Percentiles rank a stretch among this genome's conserved stretches.
Evolutionary conservation across 2,113 vertebrate genomes (phyloP).

Genomic region (Arvicanthis niloticus): DNA sequence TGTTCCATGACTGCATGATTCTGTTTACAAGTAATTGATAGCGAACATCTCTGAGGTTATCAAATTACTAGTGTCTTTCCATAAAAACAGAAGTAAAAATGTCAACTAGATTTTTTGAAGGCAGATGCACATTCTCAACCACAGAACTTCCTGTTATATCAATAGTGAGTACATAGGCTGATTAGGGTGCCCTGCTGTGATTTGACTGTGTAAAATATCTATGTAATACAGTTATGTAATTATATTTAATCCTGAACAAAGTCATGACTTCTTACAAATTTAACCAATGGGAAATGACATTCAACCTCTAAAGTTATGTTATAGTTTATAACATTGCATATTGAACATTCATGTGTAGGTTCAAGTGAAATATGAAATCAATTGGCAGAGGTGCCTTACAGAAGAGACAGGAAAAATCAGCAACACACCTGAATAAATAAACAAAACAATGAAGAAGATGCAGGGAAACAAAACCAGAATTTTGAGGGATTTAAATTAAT

Average conservation of each 20-base stretch:
- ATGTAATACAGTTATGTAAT: neutral
- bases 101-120: neutral
- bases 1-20: neutral
- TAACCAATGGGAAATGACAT: neutral
- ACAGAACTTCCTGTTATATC: neutral
- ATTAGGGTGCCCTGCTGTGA: neutral
- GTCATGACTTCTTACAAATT: neutral
- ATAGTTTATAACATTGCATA: neutral
- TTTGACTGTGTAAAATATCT: neutral
- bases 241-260: neutral
- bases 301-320: neutral
- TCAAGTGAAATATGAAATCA: neutral
- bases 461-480: neutral
- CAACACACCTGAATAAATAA: neutral
- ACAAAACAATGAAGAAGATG: neutral
- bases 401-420: neutral
- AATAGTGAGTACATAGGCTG: neutral
- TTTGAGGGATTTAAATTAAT: neutral
- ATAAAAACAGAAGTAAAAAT: neutral
- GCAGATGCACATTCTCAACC: neutral
- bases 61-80: neutral
- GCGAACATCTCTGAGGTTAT: neutral
- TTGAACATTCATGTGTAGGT: neutral
- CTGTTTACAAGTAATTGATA: neutral
- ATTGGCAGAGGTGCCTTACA: accelerated